Evolutionary conservation across 2,797 vertebrate species (phyloP).

Genomic region (Eupleurogrammus muticus): DNA sequence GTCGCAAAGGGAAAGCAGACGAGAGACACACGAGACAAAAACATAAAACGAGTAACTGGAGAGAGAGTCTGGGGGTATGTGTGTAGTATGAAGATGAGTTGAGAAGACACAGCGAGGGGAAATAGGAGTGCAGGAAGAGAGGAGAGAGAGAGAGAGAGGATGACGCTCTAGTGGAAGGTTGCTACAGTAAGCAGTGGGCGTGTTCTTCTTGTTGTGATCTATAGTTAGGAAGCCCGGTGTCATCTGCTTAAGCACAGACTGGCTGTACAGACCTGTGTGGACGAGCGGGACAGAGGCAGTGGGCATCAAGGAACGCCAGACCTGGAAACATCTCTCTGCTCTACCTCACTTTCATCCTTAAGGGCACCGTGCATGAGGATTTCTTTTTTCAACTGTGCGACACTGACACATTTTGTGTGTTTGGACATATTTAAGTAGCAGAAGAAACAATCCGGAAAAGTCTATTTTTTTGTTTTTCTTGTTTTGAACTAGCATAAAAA

Average conservation of each 20-base stretch:
- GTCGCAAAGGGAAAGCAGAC: slow-evolving; percentile 70
- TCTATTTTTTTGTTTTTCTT: slow-evolving; percentile 8
- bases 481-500: slow-evolving; percentile 6
- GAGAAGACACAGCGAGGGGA: slow-evolving; percentile 55
- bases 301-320: slow-evolving; percentile 69
- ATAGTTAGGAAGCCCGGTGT: slow-evolving; percentile 89
- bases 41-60: slow-evolving; percentile 66
- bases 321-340: slow-evolving; percentile 45
- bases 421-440: slow-evolving; percentile 34
- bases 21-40: slow-evolving; percentile 70
- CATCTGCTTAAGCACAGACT: slow-evolving; percentile 90
- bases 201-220: slow-evolving; percentile 90
- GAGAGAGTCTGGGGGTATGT: slow-evolving; percentile 49
- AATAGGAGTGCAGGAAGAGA: slow-evolving; percentile 62
- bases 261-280: slow-evolving; percentile 81
- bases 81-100: slow-evolving; percentile 30
- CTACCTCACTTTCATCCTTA: slow-evolving; percentile 46
- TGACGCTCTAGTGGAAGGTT: slow-evolving; percentile 83
- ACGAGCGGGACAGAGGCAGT: slow-evolving; percentile 71
- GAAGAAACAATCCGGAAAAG: slow-evolving; percentile 28
- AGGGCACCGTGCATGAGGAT: slow-evolving; percentile 47
- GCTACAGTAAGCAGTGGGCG: slow-evolving; percentile 83
- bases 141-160: slow-evolving; percentile 62
- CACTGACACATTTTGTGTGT: slow-evolving; percentile 31
- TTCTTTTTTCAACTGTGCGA: slow-evolving; percentile 39